These are phyloP conservation scores for Asarcornis scutulata DNA, from an alignment of 2,113 vertebrate genomes.

Conservation along the genomic window DNA sequence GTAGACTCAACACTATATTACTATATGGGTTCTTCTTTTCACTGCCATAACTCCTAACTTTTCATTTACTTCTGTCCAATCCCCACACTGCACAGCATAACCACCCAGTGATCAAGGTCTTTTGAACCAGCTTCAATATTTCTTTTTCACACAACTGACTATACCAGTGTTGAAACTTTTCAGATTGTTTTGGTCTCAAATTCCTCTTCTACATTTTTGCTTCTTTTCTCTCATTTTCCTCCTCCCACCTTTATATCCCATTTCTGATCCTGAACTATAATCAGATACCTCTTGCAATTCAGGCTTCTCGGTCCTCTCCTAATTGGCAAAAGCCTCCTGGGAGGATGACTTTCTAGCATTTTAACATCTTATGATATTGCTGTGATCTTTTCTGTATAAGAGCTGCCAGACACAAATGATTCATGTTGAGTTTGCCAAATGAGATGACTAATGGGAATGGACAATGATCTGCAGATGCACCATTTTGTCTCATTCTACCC, in stretches of 20 bases:
- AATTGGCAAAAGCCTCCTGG: constrained; percentile 69
- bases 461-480: constrained; percentile 22
- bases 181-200: background rate
- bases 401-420: constrained; percentile 57
- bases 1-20: background rate
- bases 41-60: background rate
- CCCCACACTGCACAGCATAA: rapidly evolving
- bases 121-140: constrained; percentile 4
- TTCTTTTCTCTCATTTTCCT: background rate
- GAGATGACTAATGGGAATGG: constrained; percentile 55
- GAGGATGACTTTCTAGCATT: constrained; percentile 63
- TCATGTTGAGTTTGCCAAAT: constrained; percentile 57
- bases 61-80: background rate
- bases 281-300: constrained; percentile 37
- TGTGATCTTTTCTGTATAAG: constrained; percentile 58
- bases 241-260: background rate
- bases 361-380: constrained; percentile 52
- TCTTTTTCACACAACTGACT: background rate
- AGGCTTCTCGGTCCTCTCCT: constrained; percentile 48
- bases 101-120: background rate
- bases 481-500: constrained; percentile 45
- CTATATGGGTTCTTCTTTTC: background rate
- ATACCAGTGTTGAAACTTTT: background rate
- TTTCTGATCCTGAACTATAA: constrained; percentile 61
- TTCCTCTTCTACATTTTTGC: background rate